A percentile compares a stretch with the other conserved stretches of the same genome.
phyloP scores from a whole-genome alignment of 2,797 vertebrate species.

The Epinephelus malabaricus region DNA sequence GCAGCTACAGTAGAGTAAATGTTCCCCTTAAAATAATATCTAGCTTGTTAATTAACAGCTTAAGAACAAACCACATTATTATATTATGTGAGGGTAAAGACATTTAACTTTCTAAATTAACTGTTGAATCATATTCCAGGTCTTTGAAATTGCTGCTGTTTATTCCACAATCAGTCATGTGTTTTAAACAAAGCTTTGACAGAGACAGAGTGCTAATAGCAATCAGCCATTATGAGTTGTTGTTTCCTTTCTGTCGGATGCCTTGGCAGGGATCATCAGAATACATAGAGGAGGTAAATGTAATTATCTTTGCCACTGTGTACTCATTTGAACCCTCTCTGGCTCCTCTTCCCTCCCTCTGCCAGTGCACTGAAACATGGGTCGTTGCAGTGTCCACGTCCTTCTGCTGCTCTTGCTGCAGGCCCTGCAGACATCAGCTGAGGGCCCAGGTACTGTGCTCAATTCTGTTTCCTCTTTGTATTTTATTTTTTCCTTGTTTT shows the following conservation, averaged over 20 bases:
- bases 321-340: slow-evolving; percentile 50
- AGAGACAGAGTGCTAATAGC: slow-evolving; percentile 12
- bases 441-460: slow-evolving; percentile 76
- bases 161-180: not conserved
- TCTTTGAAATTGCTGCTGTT: slow-evolving; percentile 9
- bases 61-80: not conserved
- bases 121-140: not conserved
- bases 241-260: slow-evolving; percentile 33
- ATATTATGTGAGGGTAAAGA: not conserved
- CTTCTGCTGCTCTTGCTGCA: slow-evolving; percentile 84
- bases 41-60: not conserved
- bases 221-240: slow-evolving; percentile 1
- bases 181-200: slow-evolving; percentile 15
- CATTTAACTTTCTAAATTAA: not conserved
- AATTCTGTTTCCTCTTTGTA: not conserved
- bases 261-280: slow-evolving; percentile 17
- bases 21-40: not conserved
- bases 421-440: slow-evolving; percentile 74
- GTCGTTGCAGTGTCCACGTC: slow-evolving; percentile 77
- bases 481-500: not conserved
- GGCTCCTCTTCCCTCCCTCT: slow-evolving; percentile 28
- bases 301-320: slow-evolving; percentile 58
- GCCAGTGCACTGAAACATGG: slow-evolving; percentile 87
- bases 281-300: slow-evolving; percentile 50
- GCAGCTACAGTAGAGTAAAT: not conserved